A percentile compares a stretch with the other conserved stretches of the same genome.
Evolutionary conservation across 2,113 vertebrate genomes (phyloP).

Genomic region (Toxostoma redivivum): DNA sequence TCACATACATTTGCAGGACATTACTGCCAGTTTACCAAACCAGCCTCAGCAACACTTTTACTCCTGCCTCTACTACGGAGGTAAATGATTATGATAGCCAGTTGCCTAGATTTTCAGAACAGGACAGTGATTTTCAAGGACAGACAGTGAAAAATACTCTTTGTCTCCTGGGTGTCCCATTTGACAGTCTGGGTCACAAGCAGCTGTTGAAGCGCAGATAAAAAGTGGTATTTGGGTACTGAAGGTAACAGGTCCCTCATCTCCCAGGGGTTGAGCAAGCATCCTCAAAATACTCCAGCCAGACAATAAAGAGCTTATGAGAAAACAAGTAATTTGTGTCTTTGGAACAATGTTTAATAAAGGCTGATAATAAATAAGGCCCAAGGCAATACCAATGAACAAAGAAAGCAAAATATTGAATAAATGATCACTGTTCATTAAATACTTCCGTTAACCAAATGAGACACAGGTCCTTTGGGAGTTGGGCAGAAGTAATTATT

Average conservation of each 20-base stretch:
- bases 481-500: not conserved
- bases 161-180: not conserved
- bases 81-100: not conserved
- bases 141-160: not conserved
- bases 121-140: not conserved
- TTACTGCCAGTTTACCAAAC: not conserved
- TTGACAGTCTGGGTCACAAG: not conserved
- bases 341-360: not conserved
- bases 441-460: constrained; percentile 30
- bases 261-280: not conserved
- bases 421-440: constrained; percentile 50
- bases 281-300: not conserved
- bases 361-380: constrained; percentile 29
- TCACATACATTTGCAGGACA: fast-evolving
- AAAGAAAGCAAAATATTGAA: constrained; percentile 40
- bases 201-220: not conserved
- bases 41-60: not conserved
- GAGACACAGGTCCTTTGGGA: not conserved
- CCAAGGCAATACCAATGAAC: not conserved
- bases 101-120: not conserved
- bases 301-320: not conserved
- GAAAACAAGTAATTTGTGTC: not conserved
- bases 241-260: not conserved
- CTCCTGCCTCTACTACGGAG: not conserved
- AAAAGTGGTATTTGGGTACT: not conserved